These are phyloP conservation scores for Actinemys pallida DNA, from an alignment of 2,113 vertebrate species.

Conservation along the genomic window DNA sequence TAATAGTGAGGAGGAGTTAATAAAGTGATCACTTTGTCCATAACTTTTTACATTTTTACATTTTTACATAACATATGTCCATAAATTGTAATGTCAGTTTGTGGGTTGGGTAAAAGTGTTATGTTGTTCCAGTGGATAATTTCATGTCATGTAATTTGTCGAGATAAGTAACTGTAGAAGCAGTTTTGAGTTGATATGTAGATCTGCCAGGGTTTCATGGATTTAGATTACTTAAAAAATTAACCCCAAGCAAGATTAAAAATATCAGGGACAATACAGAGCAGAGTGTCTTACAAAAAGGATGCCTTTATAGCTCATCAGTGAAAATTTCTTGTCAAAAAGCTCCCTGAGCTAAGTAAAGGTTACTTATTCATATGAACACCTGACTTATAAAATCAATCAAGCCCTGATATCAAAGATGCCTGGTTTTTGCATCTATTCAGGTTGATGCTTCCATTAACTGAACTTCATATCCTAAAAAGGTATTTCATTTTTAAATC, in stretches of 20 bases:
- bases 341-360: constrained; percentile 71
- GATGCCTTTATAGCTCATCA: constrained; percentile 75
- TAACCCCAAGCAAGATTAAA: constrained; percentile 56
- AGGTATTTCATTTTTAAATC: constrained; percentile 76
- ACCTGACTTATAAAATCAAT: constrained; percentile 83
- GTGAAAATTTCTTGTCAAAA: constrained; percentile 78
- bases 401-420: constrained; percentile 77
- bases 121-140: constrained; percentile 40
- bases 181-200: constrained; percentile 43
- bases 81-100: background rate
- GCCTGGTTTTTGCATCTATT: constrained; percentile 74
- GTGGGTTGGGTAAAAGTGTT: background rate
- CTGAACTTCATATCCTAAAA: constrained; percentile 79
- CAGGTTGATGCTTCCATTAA: constrained; percentile 79
- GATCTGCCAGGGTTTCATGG: constrained; percentile 34
- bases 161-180: constrained; percentile 33
- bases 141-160: background rate
- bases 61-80: too few relatives aligned
- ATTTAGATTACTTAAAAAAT: constrained; percentile 53
- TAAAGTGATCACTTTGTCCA: accelerated
- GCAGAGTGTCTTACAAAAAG: constrained; percentile 46
- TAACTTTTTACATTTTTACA: background rate
- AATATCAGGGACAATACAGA: constrained; percentile 65
- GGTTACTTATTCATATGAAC: constrained; percentile 80
- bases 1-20: background rate